Evolutionary conservation across 2,113 vertebrate genomes (phyloP).

Genomic region (Pseudopipra pipra): DNA sequence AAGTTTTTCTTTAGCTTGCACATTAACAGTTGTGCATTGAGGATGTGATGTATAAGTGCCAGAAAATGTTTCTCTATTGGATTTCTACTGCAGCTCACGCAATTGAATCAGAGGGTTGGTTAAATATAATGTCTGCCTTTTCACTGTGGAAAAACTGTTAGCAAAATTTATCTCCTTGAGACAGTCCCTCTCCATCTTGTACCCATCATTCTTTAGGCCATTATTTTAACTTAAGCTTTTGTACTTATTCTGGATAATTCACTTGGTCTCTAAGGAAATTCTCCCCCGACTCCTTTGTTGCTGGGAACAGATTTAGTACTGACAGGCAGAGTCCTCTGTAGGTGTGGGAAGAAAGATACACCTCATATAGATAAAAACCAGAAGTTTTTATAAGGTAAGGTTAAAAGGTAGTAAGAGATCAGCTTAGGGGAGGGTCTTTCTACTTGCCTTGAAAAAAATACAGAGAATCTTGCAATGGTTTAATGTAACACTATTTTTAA

Average conservation of each 20-base stretch:
- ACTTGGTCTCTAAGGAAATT: not conserved
- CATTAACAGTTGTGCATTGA: not conserved
- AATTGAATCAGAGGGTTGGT: not conserved
- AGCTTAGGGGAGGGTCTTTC: not conserved
- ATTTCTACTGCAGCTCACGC: not conserved
- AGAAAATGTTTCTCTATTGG: not conserved
- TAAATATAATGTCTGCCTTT: not conserved
- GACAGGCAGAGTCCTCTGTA: slow-evolving; percentile 21
- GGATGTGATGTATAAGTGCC: not conserved
- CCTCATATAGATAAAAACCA: not conserved
- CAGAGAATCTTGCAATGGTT: not conserved
- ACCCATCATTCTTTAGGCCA: not conserved
- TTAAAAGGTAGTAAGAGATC: not conserved
- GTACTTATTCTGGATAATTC: slow-evolving; percentile 9
- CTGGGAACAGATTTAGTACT: slow-evolving; percentile 17
- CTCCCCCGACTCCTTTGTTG: not conserved
- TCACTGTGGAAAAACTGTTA: not conserved
- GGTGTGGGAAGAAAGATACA: slow-evolving; percentile 43
- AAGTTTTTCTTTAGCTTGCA: not conserved
- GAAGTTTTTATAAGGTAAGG: not conserved
- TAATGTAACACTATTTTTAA: not conserved
- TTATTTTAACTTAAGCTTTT: slow-evolving; percentile 17
- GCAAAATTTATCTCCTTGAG: not conserved
- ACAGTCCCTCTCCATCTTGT: not conserved
- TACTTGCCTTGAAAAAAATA: not conserved